Evolutionary conservation across 2,113 vertebrate genomes (phyloP).

Genomic region (Coracopsis vasa): DNA sequence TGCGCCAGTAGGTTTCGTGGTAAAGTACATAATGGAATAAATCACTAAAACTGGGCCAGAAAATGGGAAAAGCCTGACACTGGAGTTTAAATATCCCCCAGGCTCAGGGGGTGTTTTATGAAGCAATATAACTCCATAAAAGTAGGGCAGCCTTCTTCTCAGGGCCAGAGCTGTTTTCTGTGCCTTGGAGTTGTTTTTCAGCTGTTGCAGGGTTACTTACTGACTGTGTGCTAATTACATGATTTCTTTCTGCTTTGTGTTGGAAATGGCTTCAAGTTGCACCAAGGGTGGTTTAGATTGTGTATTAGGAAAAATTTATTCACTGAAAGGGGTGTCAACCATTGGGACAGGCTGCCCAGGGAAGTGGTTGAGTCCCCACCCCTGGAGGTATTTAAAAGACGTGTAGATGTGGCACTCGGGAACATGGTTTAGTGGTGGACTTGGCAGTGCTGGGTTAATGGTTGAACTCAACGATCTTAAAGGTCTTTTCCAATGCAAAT

Average conservation of each 20-base stretch:
- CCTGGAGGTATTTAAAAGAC: neutral
- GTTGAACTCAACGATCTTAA: neutral
- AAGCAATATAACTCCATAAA: constrained; percentile 1
- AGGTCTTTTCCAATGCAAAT: neutral
- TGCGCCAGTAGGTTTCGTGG: neutral
- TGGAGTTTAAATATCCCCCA: neutral
- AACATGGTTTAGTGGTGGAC: neutral
- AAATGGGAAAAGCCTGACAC: constrained; percentile 1
- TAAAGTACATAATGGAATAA: neutral
- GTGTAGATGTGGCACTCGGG: neutral
- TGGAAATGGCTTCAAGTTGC: neutral
- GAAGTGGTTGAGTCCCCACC: neutral
- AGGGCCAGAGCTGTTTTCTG: neutral
- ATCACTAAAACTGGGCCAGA: constrained; percentile 7
- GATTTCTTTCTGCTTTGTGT: neutral
- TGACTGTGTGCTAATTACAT: neutral
- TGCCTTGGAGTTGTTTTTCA: neutral
- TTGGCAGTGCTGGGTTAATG: neutral
- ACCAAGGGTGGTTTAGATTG: neutral
- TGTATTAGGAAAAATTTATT: neutral
- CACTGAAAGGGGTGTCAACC: neutral
- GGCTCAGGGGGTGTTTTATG: constrained; percentile 23
- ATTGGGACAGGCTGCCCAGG: neutral
- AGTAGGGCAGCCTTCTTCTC: constrained; percentile 1
- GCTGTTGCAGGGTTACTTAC: neutral